These are phyloP conservation scores for Ganaspis brasiliensis DNA, from an alignment of 2,888 invertebrate genomes.

Conservation along the genomic window DNA sequence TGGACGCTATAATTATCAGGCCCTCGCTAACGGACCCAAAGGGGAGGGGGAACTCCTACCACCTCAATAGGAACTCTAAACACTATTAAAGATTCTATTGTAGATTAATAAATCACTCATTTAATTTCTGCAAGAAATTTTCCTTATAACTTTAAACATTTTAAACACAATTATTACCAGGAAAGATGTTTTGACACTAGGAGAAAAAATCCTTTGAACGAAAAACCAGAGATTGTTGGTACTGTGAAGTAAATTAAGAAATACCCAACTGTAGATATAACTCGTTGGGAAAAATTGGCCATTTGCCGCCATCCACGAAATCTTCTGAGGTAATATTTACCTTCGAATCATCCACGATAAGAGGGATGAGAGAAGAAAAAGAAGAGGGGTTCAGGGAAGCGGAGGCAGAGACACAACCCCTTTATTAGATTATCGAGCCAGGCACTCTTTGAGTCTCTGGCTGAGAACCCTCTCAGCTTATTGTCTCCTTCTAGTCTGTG, in stretches of 20 bases:
- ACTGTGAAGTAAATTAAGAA: slow-evolving; percentile 16
- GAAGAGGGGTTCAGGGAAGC: slow-evolving; percentile 47
- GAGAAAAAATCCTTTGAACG: not conserved
- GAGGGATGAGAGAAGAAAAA: slow-evolving; percentile 49
- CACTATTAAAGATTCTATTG: too few species aligned
- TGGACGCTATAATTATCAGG: too few species aligned
- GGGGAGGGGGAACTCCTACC: too few species aligned
- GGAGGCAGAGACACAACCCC: slow-evolving; percentile 72
- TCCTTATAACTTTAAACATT: too few species aligned
- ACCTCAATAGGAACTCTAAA: too few species aligned
- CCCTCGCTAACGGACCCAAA: too few species aligned
- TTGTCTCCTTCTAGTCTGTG: slow-evolving; percentile 68
- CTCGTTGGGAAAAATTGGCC: slow-evolving; percentile 55
- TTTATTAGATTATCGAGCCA: slow-evolving; percentile 79
- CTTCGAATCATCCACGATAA: slow-evolving; percentile 64
- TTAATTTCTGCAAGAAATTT: too few species aligned
- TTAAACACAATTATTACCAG: too few species aligned
- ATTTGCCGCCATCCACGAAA: slow-evolving; percentile 63
- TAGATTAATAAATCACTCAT: too few species aligned
- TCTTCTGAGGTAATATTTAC: slow-evolving; percentile 75
- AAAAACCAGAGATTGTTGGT: not conserved
- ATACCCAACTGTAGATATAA: slow-evolving; percentile 26
- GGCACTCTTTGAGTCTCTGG: slow-evolving; percentile 70
- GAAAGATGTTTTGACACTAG: too few species aligned
- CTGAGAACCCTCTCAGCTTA: slow-evolving; percentile 72